Evolutionary conservation across 2,888 invertebrate genomes (phyloP), one percentile per base, ranked within the genome.

Genomic region (Orthonevra nobilis): DNA sequence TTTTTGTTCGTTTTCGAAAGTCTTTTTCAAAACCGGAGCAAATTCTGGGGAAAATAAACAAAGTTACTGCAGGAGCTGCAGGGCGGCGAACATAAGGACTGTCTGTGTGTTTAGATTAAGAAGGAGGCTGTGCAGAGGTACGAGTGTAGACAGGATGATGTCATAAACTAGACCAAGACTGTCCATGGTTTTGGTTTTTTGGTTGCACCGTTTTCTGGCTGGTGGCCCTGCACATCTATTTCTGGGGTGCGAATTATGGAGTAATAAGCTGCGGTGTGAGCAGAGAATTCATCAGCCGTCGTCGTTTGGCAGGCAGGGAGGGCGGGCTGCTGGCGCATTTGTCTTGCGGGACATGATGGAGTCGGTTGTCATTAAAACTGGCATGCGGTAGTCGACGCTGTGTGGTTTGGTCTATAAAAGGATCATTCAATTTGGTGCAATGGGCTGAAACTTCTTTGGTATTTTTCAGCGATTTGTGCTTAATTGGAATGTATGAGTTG

Each of bases 171-270:
- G 77, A 79, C 66, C 77, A 72, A 64, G 52, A 61, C 60, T 44
- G 30, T 12, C 34, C 28, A 50, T 23, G 17, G 36, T 48, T 64
- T 63, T 42, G 61, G 52, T 32, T 54, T 12, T 36, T 63, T 63
- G n/a, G n/a, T 70, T 77, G 44, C 48, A 36, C 40, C 20, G 50
- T 44, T 58, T 38, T 50, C 42, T 58, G 23, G 63, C 46, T 63
- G 75, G 32, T 60, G n/a, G n/a, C n/a, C n/a, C n/a, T n/a, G n/a
- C n/a, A 60, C 40, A 66, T 66, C 72, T 79, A 79, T 79, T 79
- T 79, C 66, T 72, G 64, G 77, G 72, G 54, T 61, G 66, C 60
- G 66, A 70, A 72, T 79, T 79, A 72, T 79, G 72, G 72, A 79
- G 77, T 72, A 72, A 79, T 66, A 64, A 52, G 50, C 38, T 10